phyloP scores from a whole-genome alignment of 2,113 vertebrate species.

The Tyto alba region DNA sequence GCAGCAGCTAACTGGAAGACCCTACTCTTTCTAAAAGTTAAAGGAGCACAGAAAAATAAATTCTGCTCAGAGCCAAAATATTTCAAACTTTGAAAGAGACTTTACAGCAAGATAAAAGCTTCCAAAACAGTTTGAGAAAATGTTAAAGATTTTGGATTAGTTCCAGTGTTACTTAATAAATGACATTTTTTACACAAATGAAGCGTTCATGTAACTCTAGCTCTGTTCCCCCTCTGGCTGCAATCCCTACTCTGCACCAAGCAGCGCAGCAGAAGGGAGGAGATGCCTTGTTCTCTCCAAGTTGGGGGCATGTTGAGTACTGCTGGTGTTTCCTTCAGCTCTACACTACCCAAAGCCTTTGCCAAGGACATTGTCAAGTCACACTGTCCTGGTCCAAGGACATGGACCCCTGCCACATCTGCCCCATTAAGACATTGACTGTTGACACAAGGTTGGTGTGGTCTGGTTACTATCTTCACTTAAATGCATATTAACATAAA shows the following conservation, averaged over 20 bases:
- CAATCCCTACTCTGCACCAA: not conserved
- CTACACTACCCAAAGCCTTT: not conserved
- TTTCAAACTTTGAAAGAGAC: not conserved
- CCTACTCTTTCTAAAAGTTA: not conserved
- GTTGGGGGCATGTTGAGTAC: not conserved
- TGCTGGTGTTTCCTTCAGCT: not conserved
- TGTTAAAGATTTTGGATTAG: not conserved
- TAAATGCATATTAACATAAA: not conserved
- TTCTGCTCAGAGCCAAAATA: not conserved
- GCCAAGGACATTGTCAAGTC: rapidly evolving
- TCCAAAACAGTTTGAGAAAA: not conserved
- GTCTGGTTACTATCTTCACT: not conserved
- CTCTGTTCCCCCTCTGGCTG: not conserved
- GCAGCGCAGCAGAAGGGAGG: not conserved
- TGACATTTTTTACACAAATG: not conserved
- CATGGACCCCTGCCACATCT: not conserved
- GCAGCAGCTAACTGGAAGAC: not conserved
- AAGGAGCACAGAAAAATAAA: not conserved
- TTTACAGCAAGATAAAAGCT: not conserved
- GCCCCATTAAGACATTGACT: not conserved
- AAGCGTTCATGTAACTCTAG: not conserved
- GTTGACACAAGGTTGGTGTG: not conserved
- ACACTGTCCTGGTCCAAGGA: rapidly evolving
- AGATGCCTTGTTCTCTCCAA: not conserved
- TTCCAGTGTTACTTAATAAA: not conserved